phyloP scores from a whole-genome alignment of 2,113 vertebrate species.

The Bagarius yarrelli region DNA sequence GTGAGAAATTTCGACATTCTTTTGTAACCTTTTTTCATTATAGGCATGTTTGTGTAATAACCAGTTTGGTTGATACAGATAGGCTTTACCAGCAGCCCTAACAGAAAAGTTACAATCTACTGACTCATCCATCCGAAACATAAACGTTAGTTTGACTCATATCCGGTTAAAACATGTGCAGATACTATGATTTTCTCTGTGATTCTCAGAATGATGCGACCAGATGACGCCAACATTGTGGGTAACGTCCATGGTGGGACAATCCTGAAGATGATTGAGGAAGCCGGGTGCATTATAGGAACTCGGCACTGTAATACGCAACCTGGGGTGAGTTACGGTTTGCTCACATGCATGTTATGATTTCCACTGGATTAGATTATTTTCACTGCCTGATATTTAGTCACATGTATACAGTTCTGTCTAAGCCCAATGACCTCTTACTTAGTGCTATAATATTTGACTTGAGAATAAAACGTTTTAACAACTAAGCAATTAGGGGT shows the following conservation, averaged over 20 bases:
- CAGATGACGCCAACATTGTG: conserved; percentile 87
- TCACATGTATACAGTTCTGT: not conserved
- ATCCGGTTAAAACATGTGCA: not conserved
- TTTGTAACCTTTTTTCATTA: not conserved
- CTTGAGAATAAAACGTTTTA: too few relatives aligned
- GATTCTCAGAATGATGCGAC: conserved; percentile 84
- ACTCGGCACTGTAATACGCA: conserved; percentile 92
- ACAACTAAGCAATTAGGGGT: too few relatives aligned
- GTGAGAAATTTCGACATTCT: not conserved
- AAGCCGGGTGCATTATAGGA: conserved; percentile 89
- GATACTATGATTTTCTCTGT: not conserved
- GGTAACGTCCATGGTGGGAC: conserved; percentile 92
- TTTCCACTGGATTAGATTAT: not conserved
- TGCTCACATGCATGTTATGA: too few relatives aligned
- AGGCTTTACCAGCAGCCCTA: not conserved
- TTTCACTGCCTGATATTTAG: not conserved
- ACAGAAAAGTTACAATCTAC: not conserved
- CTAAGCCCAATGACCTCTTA: too few relatives aligned
- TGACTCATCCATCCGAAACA: not conserved
- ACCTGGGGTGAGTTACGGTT: conserved; percentile 70
- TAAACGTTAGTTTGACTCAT: not conserved
- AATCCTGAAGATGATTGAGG: conserved; percentile 97
- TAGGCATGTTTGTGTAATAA: too few relatives aligned
- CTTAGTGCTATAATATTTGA: too few relatives aligned
- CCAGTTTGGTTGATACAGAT: not conserved